phyloP scores from a whole-genome alignment of 2,888 invertebrate species.

The Xestia xanthographa region DNA sequence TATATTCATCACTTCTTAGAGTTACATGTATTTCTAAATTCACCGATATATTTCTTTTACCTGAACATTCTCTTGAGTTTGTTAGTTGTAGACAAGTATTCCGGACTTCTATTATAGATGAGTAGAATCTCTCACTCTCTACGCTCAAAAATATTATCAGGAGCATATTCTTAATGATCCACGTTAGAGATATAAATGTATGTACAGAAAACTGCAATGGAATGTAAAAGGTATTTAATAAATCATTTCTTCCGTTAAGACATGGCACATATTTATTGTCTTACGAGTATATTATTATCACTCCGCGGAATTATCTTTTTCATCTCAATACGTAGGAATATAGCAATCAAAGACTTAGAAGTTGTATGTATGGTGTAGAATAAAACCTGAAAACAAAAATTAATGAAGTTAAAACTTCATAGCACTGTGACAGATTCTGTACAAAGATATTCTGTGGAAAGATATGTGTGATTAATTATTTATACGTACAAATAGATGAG shows the following conservation, averaged over 20 bases:
- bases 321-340: conserved; percentile 15
- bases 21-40: neutral
- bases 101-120: neutral
- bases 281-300: neutral
- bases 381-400: conserved; percentile 17
- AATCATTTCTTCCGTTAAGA: neutral
- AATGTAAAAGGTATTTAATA: neutral
- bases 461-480: neutral
- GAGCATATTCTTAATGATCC: conserved; percentile 6
- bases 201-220: neutral
- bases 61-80: conserved; percentile 1
- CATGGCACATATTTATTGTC: neutral
- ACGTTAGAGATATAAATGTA: conserved; percentile 3
- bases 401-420: neutral
- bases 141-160: conserved; percentile 10
- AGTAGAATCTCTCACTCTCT: conserved; percentile 20
- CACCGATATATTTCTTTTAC: neutral
- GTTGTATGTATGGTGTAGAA: conserved; percentile 9
- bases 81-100: neutral
- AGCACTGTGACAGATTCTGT: neutral
- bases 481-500: neutral
- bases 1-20: no score
- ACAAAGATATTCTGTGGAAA: neutral
- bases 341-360: neutral
- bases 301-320: neutral